Evolutionary conservation across 2,113 vertebrate species (phyloP).

Genomic region (Oreochromis aureus): DNA sequence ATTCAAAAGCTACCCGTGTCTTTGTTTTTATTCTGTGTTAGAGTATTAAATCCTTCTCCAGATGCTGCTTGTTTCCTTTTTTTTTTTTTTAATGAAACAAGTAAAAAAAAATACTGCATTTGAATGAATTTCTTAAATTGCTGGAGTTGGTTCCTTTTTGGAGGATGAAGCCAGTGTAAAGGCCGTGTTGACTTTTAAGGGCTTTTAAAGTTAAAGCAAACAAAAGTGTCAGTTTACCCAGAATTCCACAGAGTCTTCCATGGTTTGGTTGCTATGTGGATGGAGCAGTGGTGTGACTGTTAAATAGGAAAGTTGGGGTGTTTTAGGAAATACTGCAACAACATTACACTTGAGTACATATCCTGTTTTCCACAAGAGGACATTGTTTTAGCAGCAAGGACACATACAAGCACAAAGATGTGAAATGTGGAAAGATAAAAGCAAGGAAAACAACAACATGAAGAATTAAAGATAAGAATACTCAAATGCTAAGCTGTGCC

Average conservation of each 20-base stretch:
- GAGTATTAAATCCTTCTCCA: not conserved
- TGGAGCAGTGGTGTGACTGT: not conserved
- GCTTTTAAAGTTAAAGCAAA: constrained; percentile 59
- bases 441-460: not conserved
- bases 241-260: constrained; percentile 33
- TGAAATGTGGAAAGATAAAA: not conserved
- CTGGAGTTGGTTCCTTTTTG: not conserved
- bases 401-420: not conserved
- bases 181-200: constrained; percentile 47
- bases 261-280: not conserved
- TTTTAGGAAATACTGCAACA: not conserved
- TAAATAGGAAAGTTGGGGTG: not conserved
- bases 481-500: not conserved
- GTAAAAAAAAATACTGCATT: not conserved
- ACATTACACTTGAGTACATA: not conserved
- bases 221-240: constrained; percentile 50
- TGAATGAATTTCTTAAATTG: constrained; percentile 26
- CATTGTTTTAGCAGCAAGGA: not conserved
- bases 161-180: constrained; percentile 15
- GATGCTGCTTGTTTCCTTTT: not conserved
- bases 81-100: not conserved
- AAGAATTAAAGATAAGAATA: not conserved
- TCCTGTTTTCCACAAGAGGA: not conserved
- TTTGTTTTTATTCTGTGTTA: not conserved
- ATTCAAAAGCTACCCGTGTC: not conserved